Evolutionary conservation across 2,888 invertebrate genomes (phyloP).

Genomic region (Lepeophtheirus nordmannii): DNA sequence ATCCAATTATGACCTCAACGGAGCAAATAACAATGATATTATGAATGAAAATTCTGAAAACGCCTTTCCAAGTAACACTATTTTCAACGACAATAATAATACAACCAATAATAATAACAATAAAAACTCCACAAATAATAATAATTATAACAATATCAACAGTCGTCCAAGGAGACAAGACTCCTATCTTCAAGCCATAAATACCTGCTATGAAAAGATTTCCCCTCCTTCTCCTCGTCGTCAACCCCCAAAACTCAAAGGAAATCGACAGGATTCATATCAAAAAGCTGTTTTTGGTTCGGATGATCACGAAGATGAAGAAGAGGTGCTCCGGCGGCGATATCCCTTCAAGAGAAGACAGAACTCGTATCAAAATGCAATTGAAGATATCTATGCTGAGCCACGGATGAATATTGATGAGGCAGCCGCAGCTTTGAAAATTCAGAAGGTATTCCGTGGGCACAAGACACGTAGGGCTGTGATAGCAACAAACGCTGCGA

Average conservation of each 20-base stretch:
- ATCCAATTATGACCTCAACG: background rate
- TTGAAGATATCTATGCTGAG: background rate
- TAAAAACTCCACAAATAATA: background rate
- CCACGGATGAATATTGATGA: background rate
- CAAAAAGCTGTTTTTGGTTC: background rate
- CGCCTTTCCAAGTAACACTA: background rate
- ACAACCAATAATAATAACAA: background rate
- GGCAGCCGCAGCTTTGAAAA: conserved; percentile 19
- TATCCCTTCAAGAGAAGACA: conserved; percentile 5
- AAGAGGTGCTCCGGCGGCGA: background rate
- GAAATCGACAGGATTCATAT: conserved; percentile 8
- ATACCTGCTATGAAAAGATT: background rate
- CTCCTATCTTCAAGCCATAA: conserved; percentile 20
- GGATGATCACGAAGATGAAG: conserved; percentile 1
- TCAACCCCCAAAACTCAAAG: background rate
- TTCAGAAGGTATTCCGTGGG: conserved; percentile 14
- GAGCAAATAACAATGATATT: conserved; percentile 6
- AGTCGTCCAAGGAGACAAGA: conserved; percentile 15
- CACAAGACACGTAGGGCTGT: background rate
- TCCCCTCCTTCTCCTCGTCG: background rate
- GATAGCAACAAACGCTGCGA: conserved; percentile 16
- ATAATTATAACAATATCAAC: background rate
- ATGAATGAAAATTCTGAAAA: background rate
- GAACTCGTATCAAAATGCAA: background rate
- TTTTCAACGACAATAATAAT: background rate